A percentile compares a stretch with the other conserved stretches of the same genome.
Evolutionary conservation across 2,888 invertebrate species (phyloP).

Genomic region (Orgyia antiqua): DNA sequence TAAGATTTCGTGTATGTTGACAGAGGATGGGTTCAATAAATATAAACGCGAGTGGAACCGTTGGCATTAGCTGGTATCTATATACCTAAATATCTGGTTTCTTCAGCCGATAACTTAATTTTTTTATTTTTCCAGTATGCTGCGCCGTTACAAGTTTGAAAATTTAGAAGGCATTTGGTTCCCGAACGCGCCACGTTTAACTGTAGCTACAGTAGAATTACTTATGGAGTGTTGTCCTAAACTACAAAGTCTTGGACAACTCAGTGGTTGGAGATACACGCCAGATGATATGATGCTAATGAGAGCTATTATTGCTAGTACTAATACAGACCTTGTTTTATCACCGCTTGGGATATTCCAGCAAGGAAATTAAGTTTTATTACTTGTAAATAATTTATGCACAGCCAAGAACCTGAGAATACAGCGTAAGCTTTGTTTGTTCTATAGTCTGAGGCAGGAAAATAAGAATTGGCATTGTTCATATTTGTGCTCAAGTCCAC

Average conservation of each 20-base stretch:
- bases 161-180: constrained; percentile 83
- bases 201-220: constrained; percentile 80
- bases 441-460: too few relatives aligned
- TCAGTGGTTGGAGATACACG: constrained; percentile 82
- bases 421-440: too few relatives aligned
- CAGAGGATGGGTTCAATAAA: too few relatives aligned
- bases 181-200: constrained; percentile 81
- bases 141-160: constrained; percentile 80
- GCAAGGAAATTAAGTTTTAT: constrained; percentile 39
- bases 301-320: constrained; percentile 80
- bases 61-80: too few relatives aligned
- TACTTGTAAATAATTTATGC: too few relatives aligned
- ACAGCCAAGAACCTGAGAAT: too few relatives aligned
- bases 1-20: too few relatives aligned
- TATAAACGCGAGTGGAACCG: too few relatives aligned
- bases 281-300: constrained; percentile 83
- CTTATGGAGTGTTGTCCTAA: constrained; percentile 83
- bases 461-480: too few relatives aligned
- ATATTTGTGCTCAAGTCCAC: too few relatives aligned
- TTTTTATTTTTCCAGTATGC: constrained; percentile 81
- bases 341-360: constrained; percentile 79
- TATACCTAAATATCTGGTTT: too few relatives aligned
- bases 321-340: constrained; percentile 81
- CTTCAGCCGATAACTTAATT: too few relatives aligned
- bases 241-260: constrained; percentile 80